Base-by-base conservation (phyloP, 2,113 vertebrate species). In the Scopus umbretta region DNA sequence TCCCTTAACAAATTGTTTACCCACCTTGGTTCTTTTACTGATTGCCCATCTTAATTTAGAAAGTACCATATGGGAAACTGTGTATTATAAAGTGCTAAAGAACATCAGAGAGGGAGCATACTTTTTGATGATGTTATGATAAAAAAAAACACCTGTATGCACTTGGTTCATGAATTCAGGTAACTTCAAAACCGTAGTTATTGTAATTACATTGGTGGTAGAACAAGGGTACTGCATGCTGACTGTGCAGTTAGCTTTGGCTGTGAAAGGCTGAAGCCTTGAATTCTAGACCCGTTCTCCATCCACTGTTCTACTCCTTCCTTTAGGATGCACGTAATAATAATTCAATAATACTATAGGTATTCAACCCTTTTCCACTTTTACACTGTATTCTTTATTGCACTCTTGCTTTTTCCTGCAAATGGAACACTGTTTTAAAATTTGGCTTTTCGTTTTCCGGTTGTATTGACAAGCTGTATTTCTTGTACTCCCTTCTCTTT, bases 141-240 rank as follows among this genome's bases (percentile, higher is more conserved):
- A 36, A 53, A 50, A 86, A 72, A 15, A n/a, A n/a, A n/a, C n/a
- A 55, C 40, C 5, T 6, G 1, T 12, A 18, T 7, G 20, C 43
- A 6, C 22, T 75, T 84, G 84, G n/a, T 63, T 76, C 15, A 10
- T 2, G 2, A 50, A 25, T 63, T 68, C 38, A 38, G 42, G 8
- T 65, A 66, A 72, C 30, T 76, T 80, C 16, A 70, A 21, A 62
- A 32, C 36, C 40, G 29, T 26, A 23, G 8, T 52, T 61, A 11
- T 1, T 1, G 2, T 68, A 7, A 36, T 66, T 32, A 25, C 8
- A 1, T 16, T 16, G 49, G 10, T 45, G n/a, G 26, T 43, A 53
- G 63, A 67, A 32, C 19, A 25, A 23, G 13, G 27, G 34, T 43
- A 7, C 18, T 49, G 12, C 29, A 13, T 20, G 3, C 27, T 40